Conservation (phyloP, 1,140 invertebrate species). For the Drosophila eugracilis region DNA sequence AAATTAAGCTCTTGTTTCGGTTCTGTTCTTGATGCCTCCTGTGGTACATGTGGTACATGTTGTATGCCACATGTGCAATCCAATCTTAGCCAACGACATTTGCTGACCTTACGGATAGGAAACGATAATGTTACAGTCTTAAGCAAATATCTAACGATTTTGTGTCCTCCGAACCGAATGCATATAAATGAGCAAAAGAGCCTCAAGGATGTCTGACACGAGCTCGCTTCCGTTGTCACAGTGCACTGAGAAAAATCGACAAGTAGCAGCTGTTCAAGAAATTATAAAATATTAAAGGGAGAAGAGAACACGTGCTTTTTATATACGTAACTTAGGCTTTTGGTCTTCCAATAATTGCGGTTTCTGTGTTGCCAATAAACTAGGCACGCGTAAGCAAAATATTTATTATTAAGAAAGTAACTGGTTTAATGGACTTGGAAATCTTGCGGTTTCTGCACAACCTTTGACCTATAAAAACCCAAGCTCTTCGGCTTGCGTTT, state of each 20-base stretch:
- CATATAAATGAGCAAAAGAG: conserved; percentile 69
- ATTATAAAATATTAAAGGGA: no score
- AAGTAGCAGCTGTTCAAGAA: no score
- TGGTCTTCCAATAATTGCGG: neutral
- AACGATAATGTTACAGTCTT: conserved; percentile 54
- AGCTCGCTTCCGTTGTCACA: conserved; percentile 10
- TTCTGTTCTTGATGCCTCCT: conserved; percentile 21
- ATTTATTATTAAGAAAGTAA: no score
- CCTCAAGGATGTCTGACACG: conserved; percentile 33
- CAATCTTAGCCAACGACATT: conserved; percentile 62
- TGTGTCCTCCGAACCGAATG: conserved; percentile 56
- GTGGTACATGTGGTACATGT: conserved; percentile 67
- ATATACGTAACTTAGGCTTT: neutral
- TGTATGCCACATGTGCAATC: conserved; percentile 64
- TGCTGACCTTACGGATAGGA: conserved; percentile 60
- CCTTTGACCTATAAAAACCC: neutral
- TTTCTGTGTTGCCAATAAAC: neutral
- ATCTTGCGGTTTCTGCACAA: neutral
- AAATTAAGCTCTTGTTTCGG: conserved; percentile 69
- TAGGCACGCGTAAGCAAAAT: neutral
- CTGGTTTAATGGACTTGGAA: neutral
- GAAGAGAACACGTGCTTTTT: no score
- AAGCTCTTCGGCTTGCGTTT: neutral
- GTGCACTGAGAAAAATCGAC: no score
- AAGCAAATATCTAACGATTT: conserved; percentile 45